Conservation (phyloP, 1,140 invertebrate species). For the Zaprionus camerounensis region DNA sequence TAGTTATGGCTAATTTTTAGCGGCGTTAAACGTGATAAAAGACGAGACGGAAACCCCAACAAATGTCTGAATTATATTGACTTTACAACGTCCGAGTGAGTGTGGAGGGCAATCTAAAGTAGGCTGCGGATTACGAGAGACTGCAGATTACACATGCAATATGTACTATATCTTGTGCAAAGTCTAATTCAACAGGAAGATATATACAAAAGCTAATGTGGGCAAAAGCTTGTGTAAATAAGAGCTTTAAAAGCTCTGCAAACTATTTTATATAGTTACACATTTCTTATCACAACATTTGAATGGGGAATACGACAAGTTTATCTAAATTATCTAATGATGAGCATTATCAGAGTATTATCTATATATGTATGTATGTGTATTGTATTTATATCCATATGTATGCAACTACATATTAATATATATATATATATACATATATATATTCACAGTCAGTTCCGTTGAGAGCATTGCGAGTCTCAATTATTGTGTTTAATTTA, state of each 20-base stretch:
- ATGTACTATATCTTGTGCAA: background rate
- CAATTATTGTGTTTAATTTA: no score
- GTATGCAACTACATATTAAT: no score
- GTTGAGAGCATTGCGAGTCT: no score
- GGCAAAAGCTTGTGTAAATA: background rate
- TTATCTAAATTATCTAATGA: background rate
- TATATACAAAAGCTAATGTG: background rate
- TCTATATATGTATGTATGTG: background rate
- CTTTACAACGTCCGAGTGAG: conserved; percentile 20
- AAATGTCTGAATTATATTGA: conserved; percentile 65
- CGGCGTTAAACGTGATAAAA: conserved; percentile 24
- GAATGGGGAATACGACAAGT: background rate
- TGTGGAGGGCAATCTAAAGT: conserved; percentile 26
- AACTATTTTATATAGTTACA: background rate
- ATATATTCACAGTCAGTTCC: no score
- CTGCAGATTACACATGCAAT: background rate
- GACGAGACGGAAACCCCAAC: conserved; percentile 37
- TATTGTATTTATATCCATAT: background rate
- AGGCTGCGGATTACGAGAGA: conserved; percentile 11
- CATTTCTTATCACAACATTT: background rate
- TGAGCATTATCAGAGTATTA: conserved; percentile 7
- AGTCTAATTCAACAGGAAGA: background rate
- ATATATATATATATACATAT: no score
- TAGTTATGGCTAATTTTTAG: conserved; percentile 48
- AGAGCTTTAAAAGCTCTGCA: background rate